Evolutionary conservation across 64 coral and sea anemone genomes (phyloP).

Genomic region (Dendronephthya gigantea): DNA sequence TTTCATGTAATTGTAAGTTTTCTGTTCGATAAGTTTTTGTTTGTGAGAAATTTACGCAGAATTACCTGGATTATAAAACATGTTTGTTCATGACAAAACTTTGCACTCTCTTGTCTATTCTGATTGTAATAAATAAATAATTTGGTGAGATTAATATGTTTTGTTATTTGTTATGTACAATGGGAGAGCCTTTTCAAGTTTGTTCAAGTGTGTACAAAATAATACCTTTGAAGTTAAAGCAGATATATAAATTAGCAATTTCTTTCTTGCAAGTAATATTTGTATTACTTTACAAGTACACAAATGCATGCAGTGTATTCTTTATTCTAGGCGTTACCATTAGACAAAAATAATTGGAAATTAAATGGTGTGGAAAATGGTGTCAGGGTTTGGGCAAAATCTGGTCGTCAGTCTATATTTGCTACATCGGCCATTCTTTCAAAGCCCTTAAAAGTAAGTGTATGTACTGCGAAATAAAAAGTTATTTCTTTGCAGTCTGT

Average conservation of each 20-base stretch:
- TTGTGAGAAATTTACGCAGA: too few relatives aligned
- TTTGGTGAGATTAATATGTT: too few relatives aligned
- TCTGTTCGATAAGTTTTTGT: too few relatives aligned
- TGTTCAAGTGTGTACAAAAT: not conserved
- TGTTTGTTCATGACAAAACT: too few relatives aligned
- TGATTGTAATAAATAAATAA: too few relatives aligned
- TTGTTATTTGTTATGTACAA: not conserved
- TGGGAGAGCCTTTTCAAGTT: not conserved
- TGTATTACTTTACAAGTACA: not conserved
- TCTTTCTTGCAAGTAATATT: too few relatives aligned
- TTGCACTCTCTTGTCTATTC: too few relatives aligned
- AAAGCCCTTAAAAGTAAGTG: not conserved
- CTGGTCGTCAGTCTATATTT: not conserved
- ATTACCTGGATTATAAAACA: too few relatives aligned
- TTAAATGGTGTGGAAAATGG: not conserved
- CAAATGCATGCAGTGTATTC: not conserved
- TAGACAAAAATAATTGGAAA: not conserved
- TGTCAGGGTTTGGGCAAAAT: not conserved
- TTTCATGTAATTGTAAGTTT: too few relatives aligned
- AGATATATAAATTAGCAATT: too few relatives aligned
- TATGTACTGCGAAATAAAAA: not conserved
- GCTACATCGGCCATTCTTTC: not conserved
- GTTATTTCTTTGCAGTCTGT: too few relatives aligned
- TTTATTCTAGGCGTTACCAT: not conserved
- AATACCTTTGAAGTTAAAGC: too few relatives aligned